Evolutionary conservation across 2,888 invertebrate genomes (phyloP).

Genomic region (Watsonalla binaria): DNA sequence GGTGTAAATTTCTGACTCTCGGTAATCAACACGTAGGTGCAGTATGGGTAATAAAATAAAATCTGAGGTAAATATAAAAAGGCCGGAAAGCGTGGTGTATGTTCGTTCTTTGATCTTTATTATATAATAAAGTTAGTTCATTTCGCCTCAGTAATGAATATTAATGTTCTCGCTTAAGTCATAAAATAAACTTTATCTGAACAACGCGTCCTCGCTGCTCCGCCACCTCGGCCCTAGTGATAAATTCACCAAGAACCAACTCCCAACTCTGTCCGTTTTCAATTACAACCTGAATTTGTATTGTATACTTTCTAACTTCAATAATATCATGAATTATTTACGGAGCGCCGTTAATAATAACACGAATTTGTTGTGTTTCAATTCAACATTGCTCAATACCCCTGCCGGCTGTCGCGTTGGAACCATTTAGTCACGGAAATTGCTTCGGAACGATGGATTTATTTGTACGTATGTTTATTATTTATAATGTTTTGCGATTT

Average conservation of each 20-base stretch:
- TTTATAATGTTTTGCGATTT: background rate
- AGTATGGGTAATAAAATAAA: background rate
- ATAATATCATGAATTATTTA: slow-evolving; percentile 65
- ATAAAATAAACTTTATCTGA: slow-evolving; percentile 76
- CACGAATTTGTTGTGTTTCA: slow-evolving; percentile 40
- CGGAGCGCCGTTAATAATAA: slow-evolving; percentile 43
- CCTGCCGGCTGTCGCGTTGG: too few species aligned
- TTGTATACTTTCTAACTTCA: slow-evolving; percentile 59
- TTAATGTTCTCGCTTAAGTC: slow-evolving; percentile 73
- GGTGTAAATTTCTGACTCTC: background rate
- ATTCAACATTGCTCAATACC: slow-evolving; percentile 25
- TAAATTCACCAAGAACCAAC: slow-evolving; percentile 68
- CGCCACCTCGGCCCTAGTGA: slow-evolving; percentile 54
- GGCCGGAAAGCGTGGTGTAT: slow-evolving; percentile 29
- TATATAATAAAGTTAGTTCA: slow-evolving; percentile 74
- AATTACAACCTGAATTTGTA: slow-evolving; percentile 65
- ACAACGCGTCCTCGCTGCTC: slow-evolving; percentile 58
- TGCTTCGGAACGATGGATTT: background rate
- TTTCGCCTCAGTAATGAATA: slow-evolving; percentile 73
- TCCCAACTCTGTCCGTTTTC: slow-evolving; percentile 64
- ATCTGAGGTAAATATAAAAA: slow-evolving; percentile 29
- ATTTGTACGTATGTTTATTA: background rate
- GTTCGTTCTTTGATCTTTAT: slow-evolving; percentile 65
- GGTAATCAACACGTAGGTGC: background rate
- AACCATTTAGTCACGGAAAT: background rate